Evolutionary conservation across 1,140 invertebrate genomes (phyloP), one percentile per base, ranked within the genome.

Genomic region (Procambarus virginalis): DNA sequence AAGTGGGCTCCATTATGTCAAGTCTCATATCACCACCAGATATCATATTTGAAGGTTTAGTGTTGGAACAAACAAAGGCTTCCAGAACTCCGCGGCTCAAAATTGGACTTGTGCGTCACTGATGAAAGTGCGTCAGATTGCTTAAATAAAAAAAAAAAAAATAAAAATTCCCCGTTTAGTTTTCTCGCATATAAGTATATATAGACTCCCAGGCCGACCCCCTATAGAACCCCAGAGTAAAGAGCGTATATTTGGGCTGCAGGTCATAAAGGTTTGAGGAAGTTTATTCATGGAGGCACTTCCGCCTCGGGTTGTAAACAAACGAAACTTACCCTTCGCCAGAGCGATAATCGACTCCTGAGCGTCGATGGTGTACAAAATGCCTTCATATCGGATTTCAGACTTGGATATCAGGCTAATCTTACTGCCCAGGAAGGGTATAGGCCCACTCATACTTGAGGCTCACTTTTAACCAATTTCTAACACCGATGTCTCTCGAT

Each of bases 371-470:
- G 99, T 99, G 95, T 99, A 99, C 93, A 99, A 95, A 94, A 99
- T 97, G 92, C 99, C 99, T 95, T 99, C 99, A 95, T 99, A 99
- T 86, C 99, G 96, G 94, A 99, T 99, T 95, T 99, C 98, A 89
- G 99, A 98, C 95, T 99, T 99, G 86, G 99, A 99, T 95, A 99
- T 99, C 93, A 99, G 96, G 95, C 98, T 99, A 94, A 99, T 99
- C 95, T 99, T 99, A 94, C 98, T 99, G 94, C 99, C 99, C 93
- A 99, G 95, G 95, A 99, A 99, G 94, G 98, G 98, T 96, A 98
- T 88, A 8, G 91, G 89, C 14, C 84, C 90, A 83, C 84, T 91
- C 90, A 91, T 91, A 51, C 46, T 82, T 48, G 58, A n/a, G 48
- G 79, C 58, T 76, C 58, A 82, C 75, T 86, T 10, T 82, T 51